A percentile compares a stretch with the other conserved stretches of the same genome.
Conservation (phyloP, 64 coral and sea anemone genomes). For the Pocillopora damicornis region DNA sequence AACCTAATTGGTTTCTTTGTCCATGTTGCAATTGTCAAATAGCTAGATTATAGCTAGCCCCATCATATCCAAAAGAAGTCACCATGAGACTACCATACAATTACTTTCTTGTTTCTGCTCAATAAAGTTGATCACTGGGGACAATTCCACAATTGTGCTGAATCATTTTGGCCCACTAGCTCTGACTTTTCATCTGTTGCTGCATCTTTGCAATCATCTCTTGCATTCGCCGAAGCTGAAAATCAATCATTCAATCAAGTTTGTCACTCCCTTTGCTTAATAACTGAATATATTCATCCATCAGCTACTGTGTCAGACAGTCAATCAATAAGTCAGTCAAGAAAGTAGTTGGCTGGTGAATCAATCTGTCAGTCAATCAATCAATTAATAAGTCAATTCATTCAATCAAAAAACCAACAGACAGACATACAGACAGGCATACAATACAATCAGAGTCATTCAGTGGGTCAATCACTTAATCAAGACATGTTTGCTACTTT, state of each 20-base stretch:
- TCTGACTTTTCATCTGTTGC: conserved; percentile 82
- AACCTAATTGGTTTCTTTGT: background rate
- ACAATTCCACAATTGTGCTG: too few relatives aligned
- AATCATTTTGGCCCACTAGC: conserved; percentile 18
- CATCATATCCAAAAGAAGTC: background rate
- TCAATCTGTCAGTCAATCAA: too few relatives aligned
- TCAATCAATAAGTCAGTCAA: too few relatives aligned
- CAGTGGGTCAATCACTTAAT: too few relatives aligned
- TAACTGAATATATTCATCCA: too few relatives aligned
- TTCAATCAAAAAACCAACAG: too few relatives aligned
- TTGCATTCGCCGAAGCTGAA: conserved; percentile 88
- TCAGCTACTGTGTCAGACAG: too few relatives aligned
- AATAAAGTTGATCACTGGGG: background rate
- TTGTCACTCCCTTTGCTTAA: too few relatives aligned
- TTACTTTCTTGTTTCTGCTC: background rate
- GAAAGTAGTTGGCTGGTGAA: too few relatives aligned
- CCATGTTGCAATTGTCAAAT: background rate
- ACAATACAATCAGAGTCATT: too few relatives aligned
- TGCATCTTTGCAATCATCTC: conserved; percentile 98
- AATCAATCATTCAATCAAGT: background rate
- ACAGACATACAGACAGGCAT: too few relatives aligned
- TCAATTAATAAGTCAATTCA: too few relatives aligned
- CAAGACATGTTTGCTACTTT: background rate
- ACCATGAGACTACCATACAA: background rate
- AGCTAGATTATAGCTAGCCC: background rate